phyloP scores from a whole-genome alignment of 2,113 vertebrate genomes.

The Cyanoramphus novaezelandiae region DNA sequence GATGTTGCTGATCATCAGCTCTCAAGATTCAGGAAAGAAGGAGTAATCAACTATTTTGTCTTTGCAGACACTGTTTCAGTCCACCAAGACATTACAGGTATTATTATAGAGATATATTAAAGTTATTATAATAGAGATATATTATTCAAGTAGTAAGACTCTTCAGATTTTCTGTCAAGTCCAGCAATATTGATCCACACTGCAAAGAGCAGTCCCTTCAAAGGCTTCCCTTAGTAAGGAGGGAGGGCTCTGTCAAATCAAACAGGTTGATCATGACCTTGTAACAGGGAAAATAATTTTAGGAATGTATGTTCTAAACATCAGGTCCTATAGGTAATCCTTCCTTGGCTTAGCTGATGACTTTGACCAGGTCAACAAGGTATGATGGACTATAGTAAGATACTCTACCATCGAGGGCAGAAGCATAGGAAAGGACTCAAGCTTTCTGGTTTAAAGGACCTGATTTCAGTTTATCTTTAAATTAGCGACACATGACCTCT shows the following conservation, averaged over 20 bases:
- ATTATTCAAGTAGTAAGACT: not conserved
- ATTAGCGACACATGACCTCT: not conserved
- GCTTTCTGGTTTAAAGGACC: not conserved
- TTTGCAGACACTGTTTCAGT: not conserved
- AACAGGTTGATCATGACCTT: not conserved
- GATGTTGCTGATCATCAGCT: not conserved
- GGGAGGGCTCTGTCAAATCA: not conserved
- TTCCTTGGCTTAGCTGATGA: not conserved
- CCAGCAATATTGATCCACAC: not conserved
- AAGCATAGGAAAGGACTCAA: not conserved
- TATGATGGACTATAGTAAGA: not conserved
- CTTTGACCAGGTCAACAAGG: not conserved
- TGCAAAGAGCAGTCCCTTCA: not conserved
- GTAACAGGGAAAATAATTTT: not conserved
- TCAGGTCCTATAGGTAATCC: not conserved
- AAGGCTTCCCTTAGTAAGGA: not conserved
- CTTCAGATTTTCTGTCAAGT: not conserved
- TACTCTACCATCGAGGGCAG: rapidly evolving
- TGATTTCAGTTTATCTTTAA: not conserved
- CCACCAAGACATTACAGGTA: not conserved
- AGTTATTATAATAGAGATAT: not conserved
- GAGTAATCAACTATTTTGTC: not conserved
- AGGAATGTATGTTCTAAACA: not conserved
- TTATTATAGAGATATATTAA: not conserved
- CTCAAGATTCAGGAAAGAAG: not conserved